Evolutionary conservation across 1,140 invertebrate species (phyloP), one percentile per base, ranked within the genome.

Genomic region (Leptopilina clavipes): DNA sequence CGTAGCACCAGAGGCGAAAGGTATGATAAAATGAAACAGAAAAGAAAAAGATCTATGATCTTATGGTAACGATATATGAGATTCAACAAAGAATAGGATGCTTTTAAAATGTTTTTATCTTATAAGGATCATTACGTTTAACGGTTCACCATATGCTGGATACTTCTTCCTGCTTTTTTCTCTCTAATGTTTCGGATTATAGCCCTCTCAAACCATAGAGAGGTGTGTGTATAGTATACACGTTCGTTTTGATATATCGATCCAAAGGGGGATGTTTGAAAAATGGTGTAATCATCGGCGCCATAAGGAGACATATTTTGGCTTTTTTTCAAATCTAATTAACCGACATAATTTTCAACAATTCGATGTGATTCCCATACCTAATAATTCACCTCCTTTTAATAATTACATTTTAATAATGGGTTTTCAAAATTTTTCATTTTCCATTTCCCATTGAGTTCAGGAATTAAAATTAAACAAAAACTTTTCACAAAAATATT

Each of bases 61-160:
- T 65, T 31, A 65, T 65, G 59, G 56, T 31, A 65, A 65, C 59
- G 11, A 65, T 22, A 65, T 25, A 8, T 31, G 59, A 14, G 19
- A 59, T 25, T 25, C 19, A 48, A 14, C 10, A 48, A 48, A 48
- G n/a, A 12, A 48, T 48, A n/a, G n/a, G 37, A 40, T 40, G 37
- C 37, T 40, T 40, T 40, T 40, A 40, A 40, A 40, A 40, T 40
- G 37, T 40, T 40, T 40, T 40, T 40, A 40, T 40, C 37, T 40
- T 40, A 40, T 40, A 40, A 40, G 37, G 9, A 40, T 40, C 37
- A 40, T 40, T 40, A 40, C 37, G 37, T 9, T 40, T 9, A 40
- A 7, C 3, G 37, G 37, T 40, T 40, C 37, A 9, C 37, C 37
- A 40, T 40, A 40, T 40, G 37, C 25, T 31, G 5, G 25, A 31